These are phyloP conservation scores for Hormiphora californensis DNA, from an alignment of 37 sponge, comb jelly and placozoan species.

Conservation along the genomic window DNA sequence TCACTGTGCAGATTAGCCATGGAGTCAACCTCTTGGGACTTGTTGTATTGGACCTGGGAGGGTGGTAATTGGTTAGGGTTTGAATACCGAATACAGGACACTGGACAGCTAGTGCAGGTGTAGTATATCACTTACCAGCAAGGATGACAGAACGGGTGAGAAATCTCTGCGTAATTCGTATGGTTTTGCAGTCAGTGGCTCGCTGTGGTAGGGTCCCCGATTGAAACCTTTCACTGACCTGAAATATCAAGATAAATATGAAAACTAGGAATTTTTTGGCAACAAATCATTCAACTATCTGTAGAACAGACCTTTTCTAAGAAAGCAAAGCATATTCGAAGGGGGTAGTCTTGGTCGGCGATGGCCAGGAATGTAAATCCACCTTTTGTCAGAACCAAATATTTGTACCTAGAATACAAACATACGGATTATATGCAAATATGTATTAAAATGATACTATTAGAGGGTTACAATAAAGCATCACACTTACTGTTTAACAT, in stretches of 20 bases:
- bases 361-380: slow-evolving; percentile 47
- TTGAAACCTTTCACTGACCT: not conserved
- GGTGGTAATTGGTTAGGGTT: too few species aligned
- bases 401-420: slow-evolving; percentile 29
- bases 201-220: slow-evolving; percentile 11
- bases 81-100: too few species aligned
- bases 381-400: not conserved
- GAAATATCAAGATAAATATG: too few species aligned
- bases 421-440: not conserved
- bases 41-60: slow-evolving; percentile 10
- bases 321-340: slow-evolving; percentile 29
- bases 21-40: slow-evolving; percentile 17
- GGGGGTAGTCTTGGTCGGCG: slow-evolving; percentile 25
- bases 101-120: not conserved
- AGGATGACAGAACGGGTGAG: slow-evolving; percentile 22
- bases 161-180: slow-evolving; percentile 47
- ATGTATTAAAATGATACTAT: not conserved
- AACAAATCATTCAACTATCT: too few species aligned
- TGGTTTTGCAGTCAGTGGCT: slow-evolving; percentile 29
- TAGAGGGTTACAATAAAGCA: not conserved
- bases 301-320: slow-evolving; percentile 31
- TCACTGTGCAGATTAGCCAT: slow-evolving; percentile 39
- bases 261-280: too few species aligned
- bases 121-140: not conserved
- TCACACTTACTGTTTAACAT: slow-evolving; percentile 26